phyloP scores from a whole-genome alignment of 2,113 vertebrate genomes.

The Calidris pygmaea region DNA sequence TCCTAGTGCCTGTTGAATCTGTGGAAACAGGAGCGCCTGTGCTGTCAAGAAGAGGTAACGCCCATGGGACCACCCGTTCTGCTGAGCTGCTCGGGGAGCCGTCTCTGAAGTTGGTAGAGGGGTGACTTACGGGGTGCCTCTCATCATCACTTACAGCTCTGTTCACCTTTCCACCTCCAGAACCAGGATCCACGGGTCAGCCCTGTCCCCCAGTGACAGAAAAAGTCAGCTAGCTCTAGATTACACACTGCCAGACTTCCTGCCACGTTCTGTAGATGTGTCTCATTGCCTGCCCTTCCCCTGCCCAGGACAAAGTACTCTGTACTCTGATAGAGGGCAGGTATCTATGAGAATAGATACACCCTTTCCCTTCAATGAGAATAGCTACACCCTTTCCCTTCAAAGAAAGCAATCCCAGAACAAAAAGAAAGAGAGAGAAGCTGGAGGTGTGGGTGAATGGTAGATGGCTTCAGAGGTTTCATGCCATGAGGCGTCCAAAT shows the following conservation, averaged over 20 bases:
- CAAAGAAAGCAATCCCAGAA: neutral
- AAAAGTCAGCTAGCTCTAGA: neutral
- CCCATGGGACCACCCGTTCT: accelerated
- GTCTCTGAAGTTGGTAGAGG: neutral
- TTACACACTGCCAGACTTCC: neutral
- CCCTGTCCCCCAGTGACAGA: neutral
- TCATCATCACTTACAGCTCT: accelerated
- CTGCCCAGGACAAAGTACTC: neutral
- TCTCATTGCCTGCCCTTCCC: neutral
- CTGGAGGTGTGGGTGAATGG: neutral
- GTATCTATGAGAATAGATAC: neutral
- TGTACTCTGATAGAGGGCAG: neutral
- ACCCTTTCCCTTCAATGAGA: neutral
- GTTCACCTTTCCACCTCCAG: neutral
- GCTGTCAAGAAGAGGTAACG: neutral
- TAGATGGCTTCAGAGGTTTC: neutral
- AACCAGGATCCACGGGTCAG: neutral
- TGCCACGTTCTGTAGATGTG: neutral
- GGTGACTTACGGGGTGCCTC: neutral
- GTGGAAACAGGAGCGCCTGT: neutral
- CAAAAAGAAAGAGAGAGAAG: neutral
- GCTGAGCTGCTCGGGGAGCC: neutral
- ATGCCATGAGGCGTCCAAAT: neutral
- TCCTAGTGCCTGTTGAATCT: neutral
- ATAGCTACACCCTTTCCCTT: neutral